Evolutionary conservation across 2,113 vertebrate species (phyloP).

Genomic region (Gymnarchus niloticus): DNA sequence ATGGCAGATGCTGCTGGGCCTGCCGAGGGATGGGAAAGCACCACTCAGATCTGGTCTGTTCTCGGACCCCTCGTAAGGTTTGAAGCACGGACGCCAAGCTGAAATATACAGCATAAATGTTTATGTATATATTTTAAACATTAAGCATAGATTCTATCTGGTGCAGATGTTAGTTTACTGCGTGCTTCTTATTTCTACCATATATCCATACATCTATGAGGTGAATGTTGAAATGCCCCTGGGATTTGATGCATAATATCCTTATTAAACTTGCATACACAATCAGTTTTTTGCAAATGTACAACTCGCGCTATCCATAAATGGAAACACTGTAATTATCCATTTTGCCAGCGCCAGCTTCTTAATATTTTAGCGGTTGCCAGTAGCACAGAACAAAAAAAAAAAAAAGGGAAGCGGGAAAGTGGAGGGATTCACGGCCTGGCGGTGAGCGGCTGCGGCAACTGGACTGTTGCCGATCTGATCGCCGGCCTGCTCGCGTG

Average conservation of each 20-base stretch:
- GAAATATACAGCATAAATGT: too few relatives aligned
- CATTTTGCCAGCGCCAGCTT: neutral
- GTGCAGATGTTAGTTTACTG: neutral
- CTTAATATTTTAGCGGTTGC: neutral
- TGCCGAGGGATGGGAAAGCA: neutral
- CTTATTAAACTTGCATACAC: neutral
- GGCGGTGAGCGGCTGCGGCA: neutral
- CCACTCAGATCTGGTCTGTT: too few relatives aligned
- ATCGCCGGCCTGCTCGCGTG: too few relatives aligned
- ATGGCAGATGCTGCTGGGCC: neutral
- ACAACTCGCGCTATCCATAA: neutral
- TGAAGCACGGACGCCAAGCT: too few relatives aligned
- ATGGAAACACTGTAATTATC: slow-evolving; percentile 5
- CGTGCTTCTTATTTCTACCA: neutral
- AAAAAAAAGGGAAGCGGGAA: neutral
- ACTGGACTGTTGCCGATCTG: neutral
- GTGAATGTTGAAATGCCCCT: neutral
- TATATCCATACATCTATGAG: neutral
- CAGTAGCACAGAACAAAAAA: slow-evolving; percentile 2
- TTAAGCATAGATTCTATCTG: neutral
- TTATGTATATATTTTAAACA: neutral
- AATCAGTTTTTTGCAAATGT: neutral
- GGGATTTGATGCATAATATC: neutral
- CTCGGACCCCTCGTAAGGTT: too few relatives aligned
- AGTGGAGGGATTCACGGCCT: neutral